phyloP scores from a whole-genome alignment of 2,797 vertebrate genomes.

The Lithobates pipiens region DNA sequence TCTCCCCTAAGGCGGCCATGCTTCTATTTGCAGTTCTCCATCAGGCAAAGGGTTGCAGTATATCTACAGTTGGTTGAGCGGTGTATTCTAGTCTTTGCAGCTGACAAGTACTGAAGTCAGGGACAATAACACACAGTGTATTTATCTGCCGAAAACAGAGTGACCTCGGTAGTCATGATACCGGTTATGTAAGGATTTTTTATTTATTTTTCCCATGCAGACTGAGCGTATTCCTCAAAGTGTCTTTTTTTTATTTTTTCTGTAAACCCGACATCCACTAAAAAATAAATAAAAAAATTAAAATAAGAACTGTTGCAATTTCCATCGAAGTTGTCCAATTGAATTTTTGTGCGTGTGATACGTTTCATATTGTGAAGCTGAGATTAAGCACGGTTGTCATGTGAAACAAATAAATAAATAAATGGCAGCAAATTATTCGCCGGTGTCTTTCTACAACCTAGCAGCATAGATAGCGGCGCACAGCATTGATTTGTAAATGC shows the following conservation, averaged over 20 bases:
- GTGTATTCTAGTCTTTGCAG: too few species aligned
- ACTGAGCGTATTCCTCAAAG: too few species aligned
- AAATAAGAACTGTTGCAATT: too few species aligned
- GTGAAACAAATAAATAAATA: background rate
- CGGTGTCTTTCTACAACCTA: background rate
- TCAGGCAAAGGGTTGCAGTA: background rate
- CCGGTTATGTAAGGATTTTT: too few species aligned
- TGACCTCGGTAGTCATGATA: too few species aligned
- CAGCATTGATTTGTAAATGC: conserved; percentile 5
- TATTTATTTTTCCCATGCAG: too few species aligned
- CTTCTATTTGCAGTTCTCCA: background rate
- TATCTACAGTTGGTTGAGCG: background rate
- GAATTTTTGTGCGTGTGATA: background rate
- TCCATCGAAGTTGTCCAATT: background rate
- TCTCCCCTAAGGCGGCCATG: background rate
- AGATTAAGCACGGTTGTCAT: background rate
- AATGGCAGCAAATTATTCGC: background rate
- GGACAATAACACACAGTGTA: too few species aligned
- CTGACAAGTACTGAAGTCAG: too few species aligned
- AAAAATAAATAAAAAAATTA: too few species aligned
- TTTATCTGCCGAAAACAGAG: too few species aligned
- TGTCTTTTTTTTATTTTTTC: too few species aligned
- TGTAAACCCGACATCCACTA: too few species aligned
- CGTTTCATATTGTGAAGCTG: background rate
- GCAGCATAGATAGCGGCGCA: background rate